Evolutionary conservation across 2,113 vertebrate genomes (phyloP).

Genomic region (Hydropotes inermis): DNA sequence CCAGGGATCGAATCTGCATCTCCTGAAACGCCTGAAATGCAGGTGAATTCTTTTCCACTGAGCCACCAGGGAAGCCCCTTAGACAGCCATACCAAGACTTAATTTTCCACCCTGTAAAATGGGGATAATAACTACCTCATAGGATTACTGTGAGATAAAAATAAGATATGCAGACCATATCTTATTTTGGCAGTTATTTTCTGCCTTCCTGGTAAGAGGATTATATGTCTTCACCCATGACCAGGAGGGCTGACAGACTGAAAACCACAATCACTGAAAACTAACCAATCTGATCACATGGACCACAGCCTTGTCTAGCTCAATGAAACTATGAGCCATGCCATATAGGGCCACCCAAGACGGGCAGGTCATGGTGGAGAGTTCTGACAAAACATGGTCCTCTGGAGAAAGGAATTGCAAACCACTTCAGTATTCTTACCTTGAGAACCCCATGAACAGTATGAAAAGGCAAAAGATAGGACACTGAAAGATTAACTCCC

Average conservation of each 20-base stretch:
- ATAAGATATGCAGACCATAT: background rate
- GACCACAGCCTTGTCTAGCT: background rate
- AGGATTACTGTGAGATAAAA: background rate
- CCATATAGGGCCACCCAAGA: background rate
- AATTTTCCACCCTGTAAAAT: background rate
- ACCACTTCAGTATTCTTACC: background rate
- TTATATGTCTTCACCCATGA: background rate
- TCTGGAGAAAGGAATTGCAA: background rate
- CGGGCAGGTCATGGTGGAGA: accelerated
- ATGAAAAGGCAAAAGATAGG: background rate
- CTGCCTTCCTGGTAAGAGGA: background rate
- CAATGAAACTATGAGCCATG: background rate
- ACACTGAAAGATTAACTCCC: background rate
- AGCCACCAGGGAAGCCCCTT: background rate
- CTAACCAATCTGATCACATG: background rate
- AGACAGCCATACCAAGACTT: background rate
- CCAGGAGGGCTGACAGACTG: background rate
- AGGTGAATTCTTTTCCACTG: background rate
- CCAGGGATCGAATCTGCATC: background rate
- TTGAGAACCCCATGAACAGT: background rate
- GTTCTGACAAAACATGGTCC: background rate
- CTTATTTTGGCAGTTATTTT: background rate
- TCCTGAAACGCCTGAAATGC: background rate
- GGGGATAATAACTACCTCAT: background rate
- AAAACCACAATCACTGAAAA: background rate